Base-by-base conservation (phyloP, 2,888 invertebrate species). In the Volucella bombylans region DNA sequence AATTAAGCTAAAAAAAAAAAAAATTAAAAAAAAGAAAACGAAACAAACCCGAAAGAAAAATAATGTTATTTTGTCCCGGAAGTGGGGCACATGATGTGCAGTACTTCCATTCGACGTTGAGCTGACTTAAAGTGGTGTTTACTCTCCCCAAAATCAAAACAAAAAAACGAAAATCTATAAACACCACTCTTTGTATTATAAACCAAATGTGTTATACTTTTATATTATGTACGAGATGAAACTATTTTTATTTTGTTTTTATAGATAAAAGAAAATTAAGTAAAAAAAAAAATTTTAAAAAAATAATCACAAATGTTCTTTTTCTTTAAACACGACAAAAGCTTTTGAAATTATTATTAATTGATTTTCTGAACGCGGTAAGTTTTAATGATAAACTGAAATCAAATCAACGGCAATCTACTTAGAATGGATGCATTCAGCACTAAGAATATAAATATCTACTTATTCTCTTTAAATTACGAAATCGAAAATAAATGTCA, bases 171-270 rank as follows among this genome's bases (percentile, higher is more conserved):
- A 67, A 69, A 78, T 73, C 52, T 54, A 65, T 81, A 86, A 87
- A 88, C 86, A 87, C 81, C 80, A 80, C 87, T 82, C 88, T 88
- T 88, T 87, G 76, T 87, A 88, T 87, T 89, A 90, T 90, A 90
- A 90, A 90, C 91, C 91, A 91, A 91, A 91, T 91, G 91, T 91
- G 90, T 91, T 91, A 90, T 88, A 90, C 88, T 87, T 88, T 87
- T 89, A 89, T 87, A 87, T 87, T 87, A 88, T 62, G 76, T 67
- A 85, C 81, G 85, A 76, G 85, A 85, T 64, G 85, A 80, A 82
- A 68, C 64, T 77, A 77, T 72, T 81, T 45, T 85, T 81, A 77
- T 85, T 81, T 85, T 72, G 57, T 71, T 79, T 78, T 81, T 77
- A 59, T 81, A 72, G 65, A 83, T 65, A 81, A 81, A 81, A 72